Conservation (phyloP, 2,797 vertebrate genomes). For the Vespertilio murinus region DNA sequence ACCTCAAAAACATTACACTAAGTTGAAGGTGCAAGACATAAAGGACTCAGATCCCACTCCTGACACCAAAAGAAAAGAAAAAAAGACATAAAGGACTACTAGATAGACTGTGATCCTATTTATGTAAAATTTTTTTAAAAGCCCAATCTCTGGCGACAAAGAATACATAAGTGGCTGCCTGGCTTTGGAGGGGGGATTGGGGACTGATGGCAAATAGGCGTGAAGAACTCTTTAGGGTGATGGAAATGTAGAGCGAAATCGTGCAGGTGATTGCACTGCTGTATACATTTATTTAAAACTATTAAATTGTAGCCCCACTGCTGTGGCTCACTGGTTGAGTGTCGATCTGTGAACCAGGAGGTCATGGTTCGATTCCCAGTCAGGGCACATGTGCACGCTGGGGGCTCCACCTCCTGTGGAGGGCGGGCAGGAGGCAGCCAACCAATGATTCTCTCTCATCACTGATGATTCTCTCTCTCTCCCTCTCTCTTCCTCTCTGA, state of each 20-base stretch:
- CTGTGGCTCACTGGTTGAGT: too few species aligned
- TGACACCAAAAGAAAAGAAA: too few species aligned
- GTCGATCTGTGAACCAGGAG: too few species aligned
- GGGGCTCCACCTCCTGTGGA: too few species aligned
- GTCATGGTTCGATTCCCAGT: too few species aligned
- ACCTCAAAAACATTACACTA: not conserved
- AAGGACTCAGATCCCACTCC: not conserved
- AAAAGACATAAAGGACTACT: not conserved
- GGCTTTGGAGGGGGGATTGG: not conserved
- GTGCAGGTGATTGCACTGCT: not conserved
- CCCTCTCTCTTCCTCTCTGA: too few species aligned
- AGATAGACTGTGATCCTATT: not conserved
- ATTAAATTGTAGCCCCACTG: too few species aligned
- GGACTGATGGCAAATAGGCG: not conserved
- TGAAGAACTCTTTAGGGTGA: not conserved
- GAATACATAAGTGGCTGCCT: not conserved
- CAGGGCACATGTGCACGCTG: too few species aligned
- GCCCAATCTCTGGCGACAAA: not conserved
- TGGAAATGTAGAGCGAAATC: not conserved
- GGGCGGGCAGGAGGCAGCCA: too few species aligned
- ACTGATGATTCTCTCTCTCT: too few species aligned
- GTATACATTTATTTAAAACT: not conserved
- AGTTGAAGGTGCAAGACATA: not conserved
- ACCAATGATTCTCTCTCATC: too few species aligned
- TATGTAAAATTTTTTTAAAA: constrained; percentile 4